Conservation (phyloP, 1,140 invertebrate species). For the Drosophila bipectinata region DNA sequence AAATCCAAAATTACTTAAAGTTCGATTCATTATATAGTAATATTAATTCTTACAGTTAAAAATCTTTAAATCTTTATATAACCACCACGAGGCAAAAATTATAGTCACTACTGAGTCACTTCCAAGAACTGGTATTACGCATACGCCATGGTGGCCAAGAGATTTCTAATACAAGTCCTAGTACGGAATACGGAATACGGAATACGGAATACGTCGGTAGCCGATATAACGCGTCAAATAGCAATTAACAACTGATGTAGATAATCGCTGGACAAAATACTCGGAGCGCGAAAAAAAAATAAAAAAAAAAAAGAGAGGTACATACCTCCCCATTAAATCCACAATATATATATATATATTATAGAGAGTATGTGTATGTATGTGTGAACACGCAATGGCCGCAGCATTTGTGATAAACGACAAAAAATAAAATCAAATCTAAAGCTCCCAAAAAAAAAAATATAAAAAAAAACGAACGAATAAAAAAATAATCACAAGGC, state of each 20-base stretch:
- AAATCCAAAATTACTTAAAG: neutral
- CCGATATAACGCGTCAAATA: conserved; percentile 83
- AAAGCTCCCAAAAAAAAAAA: conserved; percentile 72
- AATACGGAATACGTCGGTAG: conserved; percentile 67
- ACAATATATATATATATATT: too few species aligned
- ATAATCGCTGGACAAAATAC: conserved; percentile 80
- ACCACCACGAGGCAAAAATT: too few species aligned
- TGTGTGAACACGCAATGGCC: conserved; percentile 64
- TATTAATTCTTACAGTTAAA: neutral
- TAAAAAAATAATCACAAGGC: conserved; percentile 57
- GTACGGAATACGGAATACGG: neutral
- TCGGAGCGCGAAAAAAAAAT: conserved; percentile 67
- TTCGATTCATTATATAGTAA: too few species aligned
- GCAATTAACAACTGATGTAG: conserved; percentile 84
- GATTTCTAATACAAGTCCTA: too few species aligned
- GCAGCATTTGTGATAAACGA: conserved; percentile 78
- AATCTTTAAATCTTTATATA: too few species aligned
- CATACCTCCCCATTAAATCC: neutral
- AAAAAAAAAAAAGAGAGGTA: too few species aligned
- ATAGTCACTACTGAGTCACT: neutral
- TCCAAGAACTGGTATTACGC: neutral
- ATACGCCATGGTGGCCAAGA: too few species aligned
- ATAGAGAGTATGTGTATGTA: conserved; percentile 22
- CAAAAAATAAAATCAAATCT: conserved; percentile 80
- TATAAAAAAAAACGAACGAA: conserved; percentile 39